Percentiles rank a stretch among this genome's conserved stretches.
phyloP scores from a whole-genome alignment of 1,140 invertebrate species.

The Apis cerana region DNA sequence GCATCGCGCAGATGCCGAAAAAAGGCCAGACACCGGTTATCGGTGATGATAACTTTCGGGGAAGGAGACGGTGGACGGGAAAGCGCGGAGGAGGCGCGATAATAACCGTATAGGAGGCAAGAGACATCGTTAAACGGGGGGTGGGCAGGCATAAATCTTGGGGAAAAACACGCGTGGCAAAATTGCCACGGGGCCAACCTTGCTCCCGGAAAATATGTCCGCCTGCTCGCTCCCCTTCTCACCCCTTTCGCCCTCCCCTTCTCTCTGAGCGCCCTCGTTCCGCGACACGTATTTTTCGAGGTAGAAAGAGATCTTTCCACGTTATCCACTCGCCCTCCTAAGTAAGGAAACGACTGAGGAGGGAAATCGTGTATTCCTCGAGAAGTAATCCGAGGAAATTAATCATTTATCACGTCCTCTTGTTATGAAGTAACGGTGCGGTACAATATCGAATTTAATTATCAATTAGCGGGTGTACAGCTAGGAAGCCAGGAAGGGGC shows the following conservation, averaged over 20 bases:
- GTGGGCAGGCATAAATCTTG: conserved; percentile 61
- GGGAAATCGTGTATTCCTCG: too few relatives aligned
- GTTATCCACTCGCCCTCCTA: background rate
- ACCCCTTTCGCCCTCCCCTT: background rate
- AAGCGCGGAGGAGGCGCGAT: conserved; percentile 43
- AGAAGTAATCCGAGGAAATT: background rate
- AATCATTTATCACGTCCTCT: background rate
- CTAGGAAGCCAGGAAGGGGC: background rate
- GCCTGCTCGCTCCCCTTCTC: conserved; percentile 11
- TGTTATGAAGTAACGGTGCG: background rate
- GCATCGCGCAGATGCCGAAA: conserved; percentile 54
- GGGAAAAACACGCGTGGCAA: conserved; percentile 68
- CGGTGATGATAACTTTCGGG: conserved; percentile 59
- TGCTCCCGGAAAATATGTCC: conserved; percentile 60
- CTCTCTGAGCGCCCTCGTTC: background rate
- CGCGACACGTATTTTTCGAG: conserved; percentile 24
- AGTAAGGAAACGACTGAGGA: too few relatives aligned
- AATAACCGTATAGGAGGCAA: conserved; percentile 63
- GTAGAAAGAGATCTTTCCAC: background rate
- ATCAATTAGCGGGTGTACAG: conserved; percentile 14
- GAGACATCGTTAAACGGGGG: conserved; percentile 63
- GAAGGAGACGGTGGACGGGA: conserved; percentile 24
- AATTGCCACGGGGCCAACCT: conserved; percentile 61
- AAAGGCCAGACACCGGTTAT: conserved; percentile 62
- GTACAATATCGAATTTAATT: background rate